These are phyloP conservation scores for Hemiprocne comata DNA, from an alignment of 2,113 vertebrate species.

Conservation along the genomic window DNA sequence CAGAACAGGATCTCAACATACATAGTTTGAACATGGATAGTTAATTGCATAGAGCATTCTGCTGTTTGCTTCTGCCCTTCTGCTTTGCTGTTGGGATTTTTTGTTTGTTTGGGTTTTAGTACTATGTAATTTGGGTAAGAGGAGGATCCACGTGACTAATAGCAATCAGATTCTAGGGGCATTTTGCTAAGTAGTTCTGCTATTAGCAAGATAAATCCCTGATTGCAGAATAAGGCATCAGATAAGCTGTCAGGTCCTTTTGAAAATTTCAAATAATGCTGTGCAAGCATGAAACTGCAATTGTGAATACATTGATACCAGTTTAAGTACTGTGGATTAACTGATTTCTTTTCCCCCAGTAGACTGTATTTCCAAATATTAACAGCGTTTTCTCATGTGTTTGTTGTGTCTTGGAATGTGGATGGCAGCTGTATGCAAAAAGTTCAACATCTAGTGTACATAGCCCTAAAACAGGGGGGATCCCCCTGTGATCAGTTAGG, in stretches of 20 bases:
- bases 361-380: neutral
- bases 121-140: neutral
- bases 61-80: neutral
- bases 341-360: neutral
- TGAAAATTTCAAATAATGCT: neutral
- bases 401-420: neutral
- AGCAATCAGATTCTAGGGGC: neutral
- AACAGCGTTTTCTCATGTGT: neutral
- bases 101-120: neutral
- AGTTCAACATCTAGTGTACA: accelerated
- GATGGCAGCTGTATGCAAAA: neutral
- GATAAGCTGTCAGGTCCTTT: neutral
- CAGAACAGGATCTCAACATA: neutral
- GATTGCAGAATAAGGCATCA: neutral
- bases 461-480: neutral
- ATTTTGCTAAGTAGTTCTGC: neutral
- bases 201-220: neutral
- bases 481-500: neutral
- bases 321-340: neutral
- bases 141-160: neutral
- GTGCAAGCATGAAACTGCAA: neutral
- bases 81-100: neutral
- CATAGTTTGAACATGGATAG: neutral
- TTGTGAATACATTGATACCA: neutral
- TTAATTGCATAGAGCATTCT: neutral